Base-by-base conservation (phyloP, 2,113 vertebrate species). In the Struthio camelus region DNA sequence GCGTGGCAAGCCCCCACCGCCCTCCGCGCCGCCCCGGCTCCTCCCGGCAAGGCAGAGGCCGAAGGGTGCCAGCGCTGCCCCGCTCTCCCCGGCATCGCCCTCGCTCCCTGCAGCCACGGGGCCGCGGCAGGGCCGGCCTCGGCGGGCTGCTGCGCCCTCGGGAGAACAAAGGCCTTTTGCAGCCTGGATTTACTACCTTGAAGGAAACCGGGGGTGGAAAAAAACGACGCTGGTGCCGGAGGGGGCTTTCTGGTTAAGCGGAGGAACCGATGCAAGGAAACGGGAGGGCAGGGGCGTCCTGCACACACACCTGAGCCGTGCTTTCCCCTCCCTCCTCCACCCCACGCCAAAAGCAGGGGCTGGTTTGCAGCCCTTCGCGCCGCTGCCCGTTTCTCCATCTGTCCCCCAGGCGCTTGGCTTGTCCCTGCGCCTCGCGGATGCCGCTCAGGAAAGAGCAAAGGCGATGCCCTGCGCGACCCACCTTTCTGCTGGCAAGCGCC, bases 111-210 rank as follows among this genome's bases (percentile, higher is more conserved):
- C 69, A 5, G 48, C 14, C 22, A 27, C 14, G 38, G 40, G 7
- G 17, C 24, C 18, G 2, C 78, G 75, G 76, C 67, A 70, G 6
- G 58, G 81, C 38, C 62, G 58, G 54, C 92, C 61, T 58, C 44
- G 9, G 78, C 42, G 19, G 80, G 78, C 14, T 2, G 59, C 87
- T 50, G 61, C 28, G 3, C 42, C 76, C 86, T 46, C 85, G n/a
- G 91, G 87, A 42, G 90, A 96, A 95, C 96, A 97, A 90, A 93
- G 90, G 71, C 86, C 51, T 80, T 83, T 87, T 86, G 71, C 79
- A 70, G 64, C 2, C 0, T 67, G 96, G 90, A 94, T 95, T 97
- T 95, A 92, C 87, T 95, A 94, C 91, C 91, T 96, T 59, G 72
- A 76, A 15, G 62, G 90, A 95, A 97, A 93, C 80, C 1, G 0